Percentiles rank a stretch among this genome's conserved stretches.
Conservation (phyloP, 2,888 invertebrate genomes). For the Sipha maydis region DNA sequence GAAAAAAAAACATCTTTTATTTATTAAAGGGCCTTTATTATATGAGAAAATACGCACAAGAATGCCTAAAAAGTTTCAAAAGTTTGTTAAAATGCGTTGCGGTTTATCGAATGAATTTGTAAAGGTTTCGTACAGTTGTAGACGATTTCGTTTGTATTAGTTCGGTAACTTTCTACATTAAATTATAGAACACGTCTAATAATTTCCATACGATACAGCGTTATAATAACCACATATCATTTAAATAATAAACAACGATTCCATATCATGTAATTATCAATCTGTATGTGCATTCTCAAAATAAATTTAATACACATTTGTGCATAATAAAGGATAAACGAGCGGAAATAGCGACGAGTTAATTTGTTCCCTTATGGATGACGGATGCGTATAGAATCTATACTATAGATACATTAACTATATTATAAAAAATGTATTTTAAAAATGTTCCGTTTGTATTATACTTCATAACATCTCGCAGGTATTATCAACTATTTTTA, state of each 20-base stretch:
- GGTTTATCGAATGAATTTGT: background rate
- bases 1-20: background rate
- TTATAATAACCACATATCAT: background rate
- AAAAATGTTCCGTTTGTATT: too few relatives aligned
- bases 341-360: background rate
- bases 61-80: background rate
- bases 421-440: background rate
- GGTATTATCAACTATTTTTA: too few relatives aligned
- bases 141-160: background rate
- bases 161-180: background rate
- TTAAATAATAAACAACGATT: background rate
- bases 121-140: background rate
- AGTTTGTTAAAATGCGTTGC: background rate
- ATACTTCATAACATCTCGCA: too few relatives aligned
- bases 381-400: background rate
- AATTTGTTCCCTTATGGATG: background rate
- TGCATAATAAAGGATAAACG: background rate
- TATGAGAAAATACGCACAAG: background rate
- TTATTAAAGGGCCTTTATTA: background rate
- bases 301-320: background rate
- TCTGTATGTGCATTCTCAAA: background rate
- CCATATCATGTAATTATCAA: background rate
- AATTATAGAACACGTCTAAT: background rate
- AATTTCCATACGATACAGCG: background rate
- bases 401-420: background rate